These are phyloP conservation scores for Tribolium castaneum DNA, from an alignment of 1,140 invertebrate genomes.

Conservation along the genomic window DNA sequence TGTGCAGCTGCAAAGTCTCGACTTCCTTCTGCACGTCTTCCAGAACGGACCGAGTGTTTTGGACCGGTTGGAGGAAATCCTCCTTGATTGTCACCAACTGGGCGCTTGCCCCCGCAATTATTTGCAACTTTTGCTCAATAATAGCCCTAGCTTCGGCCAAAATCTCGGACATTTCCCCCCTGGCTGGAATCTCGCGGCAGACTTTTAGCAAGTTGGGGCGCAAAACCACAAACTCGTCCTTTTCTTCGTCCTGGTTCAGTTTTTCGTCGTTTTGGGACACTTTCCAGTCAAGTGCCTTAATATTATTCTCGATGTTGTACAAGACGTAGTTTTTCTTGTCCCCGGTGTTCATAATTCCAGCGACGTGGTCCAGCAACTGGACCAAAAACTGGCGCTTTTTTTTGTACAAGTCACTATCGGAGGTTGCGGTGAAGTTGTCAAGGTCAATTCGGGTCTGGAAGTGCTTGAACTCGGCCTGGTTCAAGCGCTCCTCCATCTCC, in stretches of 20 bases:
- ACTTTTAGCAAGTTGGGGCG: background rate
- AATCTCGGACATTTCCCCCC: background rate
- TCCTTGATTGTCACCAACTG: background rate
- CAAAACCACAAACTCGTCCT: background rate
- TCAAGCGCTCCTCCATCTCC: background rate
- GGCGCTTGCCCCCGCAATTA: background rate
- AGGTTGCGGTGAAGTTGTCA: background rate
- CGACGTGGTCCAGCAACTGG: background rate
- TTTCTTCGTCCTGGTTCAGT: background rate
- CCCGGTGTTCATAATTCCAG: background rate
- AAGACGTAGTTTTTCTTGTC: slow-evolving; percentile 3
- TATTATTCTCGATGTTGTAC: slow-evolving; percentile 1
- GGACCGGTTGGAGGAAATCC: background rate
- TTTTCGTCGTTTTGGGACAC: slow-evolving; percentile 35
- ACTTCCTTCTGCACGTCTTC: background rate
- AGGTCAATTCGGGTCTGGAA: background rate
- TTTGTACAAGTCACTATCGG: background rate
- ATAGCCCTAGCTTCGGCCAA: slow-evolving; percentile 11
- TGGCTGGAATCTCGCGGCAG: background rate
- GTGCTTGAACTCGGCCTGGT: background rate
- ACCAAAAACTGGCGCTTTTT: background rate
- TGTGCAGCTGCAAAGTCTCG: background rate
- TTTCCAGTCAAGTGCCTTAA: slow-evolving; percentile 42
- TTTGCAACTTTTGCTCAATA: slow-evolving; percentile 19
- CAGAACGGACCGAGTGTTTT: background rate